Evolutionary conservation across 2,113 vertebrate genomes (phyloP).

Genomic region (Sylvietta virens): DNA sequence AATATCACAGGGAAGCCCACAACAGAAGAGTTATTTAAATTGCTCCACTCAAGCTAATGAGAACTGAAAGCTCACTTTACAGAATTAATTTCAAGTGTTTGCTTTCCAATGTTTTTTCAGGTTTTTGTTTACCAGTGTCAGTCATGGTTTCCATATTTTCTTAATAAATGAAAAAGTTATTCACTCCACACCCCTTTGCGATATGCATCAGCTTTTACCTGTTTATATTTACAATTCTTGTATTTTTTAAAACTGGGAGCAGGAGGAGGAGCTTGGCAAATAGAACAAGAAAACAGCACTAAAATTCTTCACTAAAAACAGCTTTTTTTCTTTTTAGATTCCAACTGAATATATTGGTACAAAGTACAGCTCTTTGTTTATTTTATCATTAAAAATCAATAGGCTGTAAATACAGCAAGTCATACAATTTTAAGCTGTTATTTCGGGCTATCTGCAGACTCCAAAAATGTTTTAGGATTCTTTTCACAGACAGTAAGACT

Average conservation of each 20-base stretch:
- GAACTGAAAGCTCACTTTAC: neutral
- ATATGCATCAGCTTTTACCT: neutral
- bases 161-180: neutral
- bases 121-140: neutral
- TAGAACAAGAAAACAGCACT: neutral
- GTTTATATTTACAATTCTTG: neutral
- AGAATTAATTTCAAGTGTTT: neutral
- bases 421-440: neutral
- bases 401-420: neutral
- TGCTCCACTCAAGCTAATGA: neutral
- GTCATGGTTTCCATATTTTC: neutral
- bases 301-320: neutral
- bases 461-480: neutral
- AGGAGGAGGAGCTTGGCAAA: neutral
- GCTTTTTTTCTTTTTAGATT: neutral
- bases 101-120: neutral
- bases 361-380: neutral
- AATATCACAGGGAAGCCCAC: neutral
- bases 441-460: neutral
- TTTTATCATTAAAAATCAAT: neutral
- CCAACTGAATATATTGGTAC: neutral
- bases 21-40: neutral
- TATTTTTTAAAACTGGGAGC: neutral
- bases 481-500: neutral
- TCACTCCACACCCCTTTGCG: neutral